Conservation (phyloP, 2,888 invertebrate species). For the Artemia sinica region DNA sequence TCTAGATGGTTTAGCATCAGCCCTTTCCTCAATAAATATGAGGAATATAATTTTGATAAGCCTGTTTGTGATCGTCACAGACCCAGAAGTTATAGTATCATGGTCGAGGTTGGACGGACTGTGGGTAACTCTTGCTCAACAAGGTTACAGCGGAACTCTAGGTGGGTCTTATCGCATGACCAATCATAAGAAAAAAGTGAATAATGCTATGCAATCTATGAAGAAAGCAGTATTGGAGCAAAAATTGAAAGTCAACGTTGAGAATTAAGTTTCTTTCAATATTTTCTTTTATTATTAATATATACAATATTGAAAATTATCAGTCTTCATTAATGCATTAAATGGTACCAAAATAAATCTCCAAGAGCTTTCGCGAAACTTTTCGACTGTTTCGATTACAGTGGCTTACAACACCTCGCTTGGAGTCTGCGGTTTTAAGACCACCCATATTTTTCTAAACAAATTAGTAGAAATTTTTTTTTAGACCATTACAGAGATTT, state of each 20-base stretch:
- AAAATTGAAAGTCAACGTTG: not conserved
- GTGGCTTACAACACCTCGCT: no score
- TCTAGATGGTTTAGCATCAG: constrained; percentile 1
- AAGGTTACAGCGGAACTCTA: constrained; percentile 4
- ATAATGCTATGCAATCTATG: not conserved
- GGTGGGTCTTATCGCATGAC: not conserved
- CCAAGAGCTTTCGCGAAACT: no score
- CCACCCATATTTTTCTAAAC: no score
- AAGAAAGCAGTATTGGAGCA: not conserved
- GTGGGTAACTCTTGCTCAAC: not conserved
- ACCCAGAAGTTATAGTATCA: not conserved
- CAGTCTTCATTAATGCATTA: no score
- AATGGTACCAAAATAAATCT: no score
- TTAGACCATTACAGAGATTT: no score
- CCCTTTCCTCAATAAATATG: not conserved
- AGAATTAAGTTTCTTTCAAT: not conserved
- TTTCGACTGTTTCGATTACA: no score
- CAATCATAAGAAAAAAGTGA: not conserved
- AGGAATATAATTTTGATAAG: not conserved
- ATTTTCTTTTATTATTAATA: no score
- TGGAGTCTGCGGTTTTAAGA: no score
- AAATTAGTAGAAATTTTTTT: no score
- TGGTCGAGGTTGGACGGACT: not conserved
- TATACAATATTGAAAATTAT: no score
- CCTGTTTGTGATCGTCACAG: constrained; percentile 5